A percentile compares a stretch with the other conserved stretches of the same genome.
phyloP scores from a whole-genome alignment of 2,113 vertebrate species.

The Oreochromis tanganicae region DNA sequence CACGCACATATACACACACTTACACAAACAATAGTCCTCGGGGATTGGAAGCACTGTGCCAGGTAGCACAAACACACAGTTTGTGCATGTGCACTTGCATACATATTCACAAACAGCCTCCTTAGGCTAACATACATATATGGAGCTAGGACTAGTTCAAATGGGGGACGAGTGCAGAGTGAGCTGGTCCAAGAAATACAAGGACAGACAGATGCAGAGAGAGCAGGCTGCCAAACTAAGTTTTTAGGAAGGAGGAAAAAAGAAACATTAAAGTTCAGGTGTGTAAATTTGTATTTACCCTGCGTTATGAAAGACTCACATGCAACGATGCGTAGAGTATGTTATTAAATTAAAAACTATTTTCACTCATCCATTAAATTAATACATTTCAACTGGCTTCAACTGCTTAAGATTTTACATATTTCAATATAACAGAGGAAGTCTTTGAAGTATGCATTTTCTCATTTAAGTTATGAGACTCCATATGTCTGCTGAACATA shows the following conservation, averaged over 20 bases:
- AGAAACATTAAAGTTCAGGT: neutral
- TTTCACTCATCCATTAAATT: neutral
- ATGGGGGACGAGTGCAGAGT: neutral
- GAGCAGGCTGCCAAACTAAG: neutral
- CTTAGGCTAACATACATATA: conserved; percentile 37
- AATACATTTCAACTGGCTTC: neutral
- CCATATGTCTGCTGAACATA: neutral
- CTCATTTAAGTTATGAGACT: neutral
- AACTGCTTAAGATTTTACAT: neutral
- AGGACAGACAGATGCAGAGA: neutral
- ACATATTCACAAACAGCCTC: conserved; percentile 2
- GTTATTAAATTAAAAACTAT: neutral
- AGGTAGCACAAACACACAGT: conserved; percentile 40
- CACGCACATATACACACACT: neutral
- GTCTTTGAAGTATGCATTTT: neutral
- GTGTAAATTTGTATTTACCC: neutral
- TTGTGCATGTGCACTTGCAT: neutral
- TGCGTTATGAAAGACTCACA: neutral
- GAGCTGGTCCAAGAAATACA: conserved; percentile 12
- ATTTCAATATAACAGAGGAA: neutral
- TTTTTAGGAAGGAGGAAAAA: neutral
- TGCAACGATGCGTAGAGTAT: neutral
- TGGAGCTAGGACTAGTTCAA: conserved; percentile 2
- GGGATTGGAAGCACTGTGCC: conserved; percentile 16
- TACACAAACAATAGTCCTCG: neutral